Evolutionary conservation across 2,888 invertebrate genomes (phyloP).

Genomic region (Suillia variegata): DNA sequence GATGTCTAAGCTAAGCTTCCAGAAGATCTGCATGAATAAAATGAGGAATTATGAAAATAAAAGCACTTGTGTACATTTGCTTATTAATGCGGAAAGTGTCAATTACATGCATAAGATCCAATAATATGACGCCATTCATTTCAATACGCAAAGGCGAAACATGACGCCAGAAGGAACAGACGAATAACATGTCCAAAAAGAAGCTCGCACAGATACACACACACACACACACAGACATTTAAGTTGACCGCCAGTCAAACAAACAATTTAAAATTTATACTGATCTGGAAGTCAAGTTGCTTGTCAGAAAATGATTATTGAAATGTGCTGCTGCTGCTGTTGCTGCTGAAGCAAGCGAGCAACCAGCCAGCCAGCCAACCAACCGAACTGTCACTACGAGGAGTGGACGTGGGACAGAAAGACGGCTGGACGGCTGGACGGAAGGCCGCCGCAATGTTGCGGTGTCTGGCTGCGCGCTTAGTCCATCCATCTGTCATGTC

Average conservation of each 20-base stretch:
- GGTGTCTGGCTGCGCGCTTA: conserved; percentile 48
- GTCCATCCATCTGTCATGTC: conserved; percentile 57
- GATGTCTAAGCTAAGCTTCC: too few species aligned
- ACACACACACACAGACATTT: conserved; percentile 1
- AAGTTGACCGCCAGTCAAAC: conserved; percentile 38
- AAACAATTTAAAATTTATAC: conserved; percentile 48
- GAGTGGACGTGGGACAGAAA: conserved; percentile 9
- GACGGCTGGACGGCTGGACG: conserved; percentile 14
- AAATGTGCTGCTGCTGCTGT: conserved; percentile 45
- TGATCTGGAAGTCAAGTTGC: conserved; percentile 61
- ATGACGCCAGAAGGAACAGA: conserved; percentile 31
- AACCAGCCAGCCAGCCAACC: conserved; percentile 22
- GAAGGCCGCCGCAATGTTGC: too few species aligned
- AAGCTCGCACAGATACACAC: neutral
- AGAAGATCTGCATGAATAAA: too few species aligned
- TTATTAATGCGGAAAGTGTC: conserved; percentile 55
- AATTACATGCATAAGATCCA: conserved; percentile 43
- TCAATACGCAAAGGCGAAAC: conserved; percentile 29
- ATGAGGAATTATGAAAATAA: conserved; percentile 41
- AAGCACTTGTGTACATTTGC: too few species aligned
- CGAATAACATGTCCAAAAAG: neutral
- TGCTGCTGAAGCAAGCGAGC: conserved; percentile 30
- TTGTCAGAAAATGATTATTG: conserved; percentile 60
- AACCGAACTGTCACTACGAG: conserved; percentile 51
- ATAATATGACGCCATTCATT: neutral